phyloP scores from a whole-genome alignment of 2,888 invertebrate species.

The Lycophotia porphyrea region DNA sequence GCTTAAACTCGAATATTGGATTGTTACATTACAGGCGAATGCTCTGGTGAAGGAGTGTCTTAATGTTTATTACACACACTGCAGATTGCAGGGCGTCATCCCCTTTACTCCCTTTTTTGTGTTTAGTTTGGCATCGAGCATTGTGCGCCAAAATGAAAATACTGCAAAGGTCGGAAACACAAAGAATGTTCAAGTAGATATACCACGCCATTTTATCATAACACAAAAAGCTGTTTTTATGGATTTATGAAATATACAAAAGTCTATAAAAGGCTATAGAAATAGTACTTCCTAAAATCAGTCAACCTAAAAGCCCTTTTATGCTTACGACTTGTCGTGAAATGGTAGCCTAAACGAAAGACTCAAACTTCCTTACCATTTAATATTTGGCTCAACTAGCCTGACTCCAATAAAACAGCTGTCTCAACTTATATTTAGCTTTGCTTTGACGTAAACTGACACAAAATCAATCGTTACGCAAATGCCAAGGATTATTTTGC shows the following conservation, averaged over 20 bases:
- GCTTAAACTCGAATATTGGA: too few relatives aligned
- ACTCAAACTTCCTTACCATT: neutral
- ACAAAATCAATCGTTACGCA: constrained; percentile 41
- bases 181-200: neutral
- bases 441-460: neutral
- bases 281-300: neutral
- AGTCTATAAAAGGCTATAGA: neutral
- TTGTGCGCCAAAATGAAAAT: neutral
- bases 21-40: neutral
- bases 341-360: neutral
- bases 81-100: neutral
- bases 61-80: neutral
- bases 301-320: neutral
- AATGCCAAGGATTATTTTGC: constrained; percentile 45
- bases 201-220: neutral
- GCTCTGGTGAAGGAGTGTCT: neutral
- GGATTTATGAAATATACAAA: neutral
- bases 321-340: neutral
- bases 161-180: neutral
- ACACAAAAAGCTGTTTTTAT: neutral
- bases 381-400: neutral
- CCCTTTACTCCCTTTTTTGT: neutral
- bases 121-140: neutral
- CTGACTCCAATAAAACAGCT: constrained; percentile 19
- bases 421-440: neutral